These are phyloP conservation scores for Clusia tigrina DNA, from an alignment of 2,888 invertebrate species.

Conservation along the genomic window DNA sequence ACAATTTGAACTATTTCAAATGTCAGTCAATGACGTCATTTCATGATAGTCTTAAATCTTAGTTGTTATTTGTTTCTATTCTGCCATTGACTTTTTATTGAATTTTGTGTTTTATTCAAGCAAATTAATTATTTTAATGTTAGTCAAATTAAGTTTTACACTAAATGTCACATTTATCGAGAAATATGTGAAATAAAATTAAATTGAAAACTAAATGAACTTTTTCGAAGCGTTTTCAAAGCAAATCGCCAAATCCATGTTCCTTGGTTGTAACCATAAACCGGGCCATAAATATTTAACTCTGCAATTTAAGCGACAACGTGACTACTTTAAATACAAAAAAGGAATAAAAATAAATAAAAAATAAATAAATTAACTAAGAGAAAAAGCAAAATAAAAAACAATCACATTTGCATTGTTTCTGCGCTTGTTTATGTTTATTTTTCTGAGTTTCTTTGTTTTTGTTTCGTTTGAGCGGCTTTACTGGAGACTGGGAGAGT, in stretches of 20 bases:
- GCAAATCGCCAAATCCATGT: background rate
- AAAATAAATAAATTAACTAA: no score
- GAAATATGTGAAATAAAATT: background rate
- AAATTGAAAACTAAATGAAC: background rate
- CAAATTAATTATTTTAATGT: background rate
- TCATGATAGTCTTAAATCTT: background rate
- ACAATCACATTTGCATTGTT: conserved; percentile 9
- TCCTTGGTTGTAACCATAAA: background rate
- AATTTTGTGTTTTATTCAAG: background rate
- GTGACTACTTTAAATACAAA: conserved; percentile 17
- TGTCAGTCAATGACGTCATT: background rate
- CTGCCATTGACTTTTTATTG: background rate
- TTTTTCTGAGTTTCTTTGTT: background rate
- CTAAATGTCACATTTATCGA: conserved; percentile 3
- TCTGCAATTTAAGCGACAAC: conserved; percentile 16
- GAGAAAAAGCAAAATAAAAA: no score
- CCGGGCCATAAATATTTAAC: conserved; percentile 10
- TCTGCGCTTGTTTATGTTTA: conserved; percentile 7
- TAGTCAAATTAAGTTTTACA: background rate
- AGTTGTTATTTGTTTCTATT: background rate
- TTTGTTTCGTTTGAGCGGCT: no score
- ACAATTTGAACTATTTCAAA: no score
- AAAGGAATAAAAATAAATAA: no score
- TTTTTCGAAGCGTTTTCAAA: background rate
- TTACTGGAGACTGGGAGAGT: no score